phyloP scores from a whole-genome alignment of 2,113 vertebrate genomes.

The Ictidomys tridecemlineatus region DNA sequence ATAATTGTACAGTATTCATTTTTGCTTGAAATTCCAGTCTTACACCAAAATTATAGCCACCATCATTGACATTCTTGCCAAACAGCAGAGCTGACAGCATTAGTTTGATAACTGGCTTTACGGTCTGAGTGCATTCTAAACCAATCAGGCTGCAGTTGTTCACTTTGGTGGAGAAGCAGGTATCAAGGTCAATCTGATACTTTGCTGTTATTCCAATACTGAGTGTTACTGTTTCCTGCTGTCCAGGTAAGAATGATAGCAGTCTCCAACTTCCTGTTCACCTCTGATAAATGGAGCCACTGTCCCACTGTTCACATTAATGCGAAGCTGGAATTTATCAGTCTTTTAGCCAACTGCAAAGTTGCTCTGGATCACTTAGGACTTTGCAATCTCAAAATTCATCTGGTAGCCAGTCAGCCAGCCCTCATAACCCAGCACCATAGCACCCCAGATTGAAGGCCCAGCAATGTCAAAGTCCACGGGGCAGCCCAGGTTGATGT shows the following conservation, averaged over 20 bases:
- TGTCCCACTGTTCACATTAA: conserved; percentile 90
- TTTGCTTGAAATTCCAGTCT: conserved; percentile 99
- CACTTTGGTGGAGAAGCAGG: conserved; percentile 97
- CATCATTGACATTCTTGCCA: conserved; percentile 97
- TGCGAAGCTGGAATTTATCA: conserved; percentile 98
- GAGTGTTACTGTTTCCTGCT: conserved; percentile 98
- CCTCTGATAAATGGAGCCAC: conserved; percentile 98
- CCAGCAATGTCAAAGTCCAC: conserved; percentile 98
- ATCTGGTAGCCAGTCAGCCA: conserved; percentile 99
- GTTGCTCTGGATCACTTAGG: conserved; percentile 97
- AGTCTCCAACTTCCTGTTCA: conserved; percentile 97
- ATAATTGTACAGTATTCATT: conserved; percentile 80
- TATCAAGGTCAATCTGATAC: conserved; percentile 97
- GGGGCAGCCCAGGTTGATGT: conserved; percentile 96
- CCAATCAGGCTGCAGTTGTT: conserved; percentile 99
- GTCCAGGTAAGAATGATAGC: conserved; percentile 98
- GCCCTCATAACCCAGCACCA: conserved; percentile 96
- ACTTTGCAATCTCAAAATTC: conserved; percentile 96
- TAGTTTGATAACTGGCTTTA: conserved; percentile 98
- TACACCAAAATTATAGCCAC: conserved; percentile 97
- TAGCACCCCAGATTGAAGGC: conserved; percentile 93
- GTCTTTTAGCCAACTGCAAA: conserved; percentile 98
- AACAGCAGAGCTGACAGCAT: conserved; percentile 97
- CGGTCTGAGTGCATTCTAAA: conserved; percentile 97
- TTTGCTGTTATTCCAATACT: conserved; percentile 98